A percentile compares a stretch with the other conserved stretches of the same genome.
Conservation (phyloP, 2,797 vertebrate genomes). For the Bradypodion pumilum region DNA sequence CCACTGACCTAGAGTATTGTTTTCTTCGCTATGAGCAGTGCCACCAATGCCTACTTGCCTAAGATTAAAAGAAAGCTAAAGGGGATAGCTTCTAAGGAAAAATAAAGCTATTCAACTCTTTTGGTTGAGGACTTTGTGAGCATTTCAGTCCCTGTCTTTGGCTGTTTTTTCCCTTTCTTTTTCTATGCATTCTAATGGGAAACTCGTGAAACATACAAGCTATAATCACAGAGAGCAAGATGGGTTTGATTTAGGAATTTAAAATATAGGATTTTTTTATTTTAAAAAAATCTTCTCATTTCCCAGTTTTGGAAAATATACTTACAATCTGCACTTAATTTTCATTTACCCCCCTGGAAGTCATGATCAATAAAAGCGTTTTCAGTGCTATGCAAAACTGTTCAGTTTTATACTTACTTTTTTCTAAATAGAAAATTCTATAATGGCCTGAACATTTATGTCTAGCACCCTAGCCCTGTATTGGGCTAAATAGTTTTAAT, state of each 20-base stretch:
- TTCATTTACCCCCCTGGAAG: slow-evolving; percentile 3
- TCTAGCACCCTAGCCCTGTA: too few relatives aligned
- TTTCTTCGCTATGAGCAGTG: background rate
- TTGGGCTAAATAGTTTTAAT: background rate
- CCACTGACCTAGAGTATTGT: background rate
- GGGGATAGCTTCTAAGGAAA: background rate
- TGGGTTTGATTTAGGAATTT: background rate
- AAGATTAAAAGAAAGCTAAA: background rate
- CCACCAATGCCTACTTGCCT: background rate
- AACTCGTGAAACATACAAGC: background rate
- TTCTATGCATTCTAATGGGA: background rate
- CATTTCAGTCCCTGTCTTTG: too few relatives aligned
- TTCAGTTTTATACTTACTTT: background rate
- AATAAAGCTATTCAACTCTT: too few relatives aligned
- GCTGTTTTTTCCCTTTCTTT: too few relatives aligned
- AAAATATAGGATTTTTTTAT: background rate
- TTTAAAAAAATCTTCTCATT: background rate
- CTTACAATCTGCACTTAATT: background rate
- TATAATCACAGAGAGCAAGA: background rate
- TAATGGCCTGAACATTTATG: background rate
- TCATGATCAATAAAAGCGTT: background rate
- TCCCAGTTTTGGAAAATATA: slow-evolving; percentile 1
- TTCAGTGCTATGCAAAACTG: background rate
- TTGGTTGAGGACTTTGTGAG: too few relatives aligned
- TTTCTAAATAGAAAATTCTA: background rate